Conservation (phyloP, 1,140 invertebrate genomes). For the Tetragnatha versicolor region DNA sequence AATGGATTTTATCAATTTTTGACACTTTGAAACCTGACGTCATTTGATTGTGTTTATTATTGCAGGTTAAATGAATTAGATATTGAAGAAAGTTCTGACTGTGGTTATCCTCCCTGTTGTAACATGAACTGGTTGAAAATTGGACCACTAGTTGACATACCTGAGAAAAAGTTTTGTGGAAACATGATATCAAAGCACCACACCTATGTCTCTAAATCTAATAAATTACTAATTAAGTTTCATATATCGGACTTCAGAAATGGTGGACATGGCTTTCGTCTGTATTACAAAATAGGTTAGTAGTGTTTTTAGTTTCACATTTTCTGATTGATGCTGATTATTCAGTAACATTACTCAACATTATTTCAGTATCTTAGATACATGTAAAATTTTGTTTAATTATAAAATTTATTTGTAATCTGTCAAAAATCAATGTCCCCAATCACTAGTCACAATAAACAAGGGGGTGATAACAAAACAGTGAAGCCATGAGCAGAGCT, state of each 20-base stretch:
- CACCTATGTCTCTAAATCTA: constrained; percentile 34
- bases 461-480: too few relatives aligned
- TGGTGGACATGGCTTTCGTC: constrained; percentile 47
- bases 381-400: too few relatives aligned
- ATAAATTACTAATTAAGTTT: constrained; percentile 54
- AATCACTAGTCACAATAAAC: too few relatives aligned
- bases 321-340: too few relatives aligned
- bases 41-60: neutral
- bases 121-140: constrained; percentile 47
- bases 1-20: too few relatives aligned
- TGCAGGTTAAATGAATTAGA: constrained; percentile 54
- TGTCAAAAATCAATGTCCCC: too few relatives aligned
- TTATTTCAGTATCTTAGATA: too few relatives aligned
- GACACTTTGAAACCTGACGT: too few relatives aligned
- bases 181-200: neutral
- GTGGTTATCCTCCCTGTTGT: constrained; percentile 24
- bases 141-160: neutral
- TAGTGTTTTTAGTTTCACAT: neutral
- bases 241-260: constrained; percentile 7
- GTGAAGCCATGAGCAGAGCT: too few relatives aligned
- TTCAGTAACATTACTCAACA: too few relatives aligned
- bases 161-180: constrained; percentile 37
- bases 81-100: constrained; percentile 50
- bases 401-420: too few relatives aligned
- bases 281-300: constrained; percentile 46